These are phyloP conservation scores for Varecia variegata DNA, from an alignment of 2,797 vertebrate species.

Conservation along the genomic window DNA sequence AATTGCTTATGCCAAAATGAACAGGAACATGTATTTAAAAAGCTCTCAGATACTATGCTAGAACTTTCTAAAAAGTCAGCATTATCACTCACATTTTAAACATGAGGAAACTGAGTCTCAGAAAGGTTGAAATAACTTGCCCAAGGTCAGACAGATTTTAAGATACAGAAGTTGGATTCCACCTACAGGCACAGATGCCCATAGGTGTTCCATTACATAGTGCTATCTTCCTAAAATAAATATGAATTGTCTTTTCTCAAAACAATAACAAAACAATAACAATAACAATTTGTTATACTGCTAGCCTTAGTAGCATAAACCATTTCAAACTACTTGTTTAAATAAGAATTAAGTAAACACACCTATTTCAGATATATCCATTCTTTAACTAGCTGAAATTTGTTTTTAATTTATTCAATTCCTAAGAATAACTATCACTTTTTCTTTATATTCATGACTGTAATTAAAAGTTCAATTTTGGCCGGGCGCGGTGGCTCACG, in stretches of 20 bases:
- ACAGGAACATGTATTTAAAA: neutral
- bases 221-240: neutral
- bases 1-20: neutral
- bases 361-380: neutral
- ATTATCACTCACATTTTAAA: neutral
- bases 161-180: neutral
- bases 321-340: constrained; percentile 1
- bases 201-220: neutral
- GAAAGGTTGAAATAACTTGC: neutral
- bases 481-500: too few species aligned
- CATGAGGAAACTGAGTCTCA: neutral
- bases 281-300: neutral
- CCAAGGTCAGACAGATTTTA: neutral
- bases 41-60: neutral
- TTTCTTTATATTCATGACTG: neutral
- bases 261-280: neutral
- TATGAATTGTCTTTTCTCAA: neutral
- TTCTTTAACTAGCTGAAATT: neutral
- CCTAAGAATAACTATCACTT: neutral
- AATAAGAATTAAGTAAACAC: constrained; percentile 25
- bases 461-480: neutral
- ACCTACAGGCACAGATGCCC: neutral
- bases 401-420: neutral
- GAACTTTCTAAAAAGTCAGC: neutral
- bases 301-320: neutral